A percentile compares a stretch with the other conserved stretches of the same genome.
phyloP scores from a whole-genome alignment of 2,113 vertebrate species.

The Centrocercus urophasianus region DNA sequence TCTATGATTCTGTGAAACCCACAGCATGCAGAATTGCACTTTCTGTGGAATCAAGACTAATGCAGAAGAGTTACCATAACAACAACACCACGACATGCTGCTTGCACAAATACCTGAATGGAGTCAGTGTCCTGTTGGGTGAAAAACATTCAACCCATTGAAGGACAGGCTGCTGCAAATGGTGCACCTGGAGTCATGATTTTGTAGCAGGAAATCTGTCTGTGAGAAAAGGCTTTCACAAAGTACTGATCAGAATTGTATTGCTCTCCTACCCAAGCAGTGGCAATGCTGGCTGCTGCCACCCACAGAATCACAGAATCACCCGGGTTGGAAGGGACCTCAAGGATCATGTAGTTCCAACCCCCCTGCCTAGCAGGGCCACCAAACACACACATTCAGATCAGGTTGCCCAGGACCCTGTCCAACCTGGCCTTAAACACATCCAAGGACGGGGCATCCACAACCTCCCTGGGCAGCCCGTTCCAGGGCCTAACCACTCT shows the following conservation, averaged over 20 bases:
- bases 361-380: no score
- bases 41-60: conserved; percentile 31
- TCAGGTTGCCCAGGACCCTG: no score
- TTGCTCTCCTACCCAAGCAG: neutral
- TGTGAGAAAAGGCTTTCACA: neutral
- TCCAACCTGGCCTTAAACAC: no score
- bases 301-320: no score
- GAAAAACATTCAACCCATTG: conserved; percentile 1
- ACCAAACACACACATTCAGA: no score
- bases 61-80: conserved; percentile 71
- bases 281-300: neutral
- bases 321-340: no score
- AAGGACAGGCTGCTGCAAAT: neutral
- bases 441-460: no score
- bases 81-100: conserved; percentile 39
- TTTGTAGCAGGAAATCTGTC: neutral
- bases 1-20: neutral
- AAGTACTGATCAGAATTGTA: neutral
- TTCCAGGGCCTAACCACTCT: no score
- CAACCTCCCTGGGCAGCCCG: no score
- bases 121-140: conserved; percentile 1
- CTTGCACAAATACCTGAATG: conserved; percentile 47
- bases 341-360: no score
- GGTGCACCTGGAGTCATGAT: neutral
- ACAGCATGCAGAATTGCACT: conserved; percentile 50